Conservation (phyloP, 2,113 vertebrate genomes). For the Uropsilus gracilis region DNA sequence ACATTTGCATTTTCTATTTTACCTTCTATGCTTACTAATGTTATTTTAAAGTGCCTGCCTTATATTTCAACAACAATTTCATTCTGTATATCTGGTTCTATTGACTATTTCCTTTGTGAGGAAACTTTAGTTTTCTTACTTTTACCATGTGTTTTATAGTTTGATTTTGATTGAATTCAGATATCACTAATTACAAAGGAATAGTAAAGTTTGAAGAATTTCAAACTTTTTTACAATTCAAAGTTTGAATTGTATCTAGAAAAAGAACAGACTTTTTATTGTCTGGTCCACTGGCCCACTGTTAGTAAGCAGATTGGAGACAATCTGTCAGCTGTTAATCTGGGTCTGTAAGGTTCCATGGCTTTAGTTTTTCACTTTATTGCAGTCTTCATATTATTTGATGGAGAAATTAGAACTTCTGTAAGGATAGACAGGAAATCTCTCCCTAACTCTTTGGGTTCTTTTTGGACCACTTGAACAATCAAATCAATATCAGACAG, state of each 20-base stretch:
- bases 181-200: not conserved
- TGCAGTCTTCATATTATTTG: not conserved
- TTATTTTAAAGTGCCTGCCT: not conserved
- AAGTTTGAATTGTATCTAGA: not conserved
- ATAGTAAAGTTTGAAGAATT: not conserved
- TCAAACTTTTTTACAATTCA: too few species aligned
- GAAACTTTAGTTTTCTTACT: not conserved
- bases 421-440: too few species aligned
- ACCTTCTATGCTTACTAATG: not conserved
- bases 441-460: too few species aligned
- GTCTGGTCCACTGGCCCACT: not conserved
- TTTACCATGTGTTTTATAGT: not conserved
- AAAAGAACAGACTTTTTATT: not conserved
- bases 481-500: too few species aligned
- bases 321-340: not conserved
- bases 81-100: not conserved
- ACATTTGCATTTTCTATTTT: not conserved
- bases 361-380: not conserved
- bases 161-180: not conserved
- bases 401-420: not conserved
- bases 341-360: not conserved
- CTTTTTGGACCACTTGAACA: too few species aligned
- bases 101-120: constrained; percentile 10
- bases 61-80: not conserved
- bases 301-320: not conserved